Conservation (phyloP, 2,888 invertebrate genomes). For the Orthosia cruda region DNA sequence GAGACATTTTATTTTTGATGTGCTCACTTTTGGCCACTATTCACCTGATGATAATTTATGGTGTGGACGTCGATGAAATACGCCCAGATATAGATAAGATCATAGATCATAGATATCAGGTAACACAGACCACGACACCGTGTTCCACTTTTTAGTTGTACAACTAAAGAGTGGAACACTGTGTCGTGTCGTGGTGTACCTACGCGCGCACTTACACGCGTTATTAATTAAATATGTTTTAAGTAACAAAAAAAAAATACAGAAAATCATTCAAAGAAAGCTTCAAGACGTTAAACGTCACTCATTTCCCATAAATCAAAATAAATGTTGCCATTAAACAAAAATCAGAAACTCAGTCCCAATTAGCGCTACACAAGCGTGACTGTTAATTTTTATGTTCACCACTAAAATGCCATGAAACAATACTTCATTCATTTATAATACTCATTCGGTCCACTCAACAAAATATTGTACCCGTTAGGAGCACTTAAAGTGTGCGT, state of each 20-base stretch:
- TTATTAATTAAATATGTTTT: background rate
- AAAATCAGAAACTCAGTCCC: constrained; percentile 21
- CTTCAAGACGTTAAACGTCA: background rate
- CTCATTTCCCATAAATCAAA: constrained; percentile 40
- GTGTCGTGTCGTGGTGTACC: no score
- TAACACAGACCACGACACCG: no score
- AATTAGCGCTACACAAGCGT: constrained; percentile 46
- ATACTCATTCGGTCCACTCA: constrained; percentile 44
- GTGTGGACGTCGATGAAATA: no score
- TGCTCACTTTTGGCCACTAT: no score
- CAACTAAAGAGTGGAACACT: no score
- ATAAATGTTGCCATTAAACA: constrained; percentile 38
- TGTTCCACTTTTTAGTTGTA: no score
- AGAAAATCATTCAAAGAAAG: background rate
- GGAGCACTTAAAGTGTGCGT: constrained; percentile 63
- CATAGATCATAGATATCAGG: no score
- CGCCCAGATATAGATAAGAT: no score
- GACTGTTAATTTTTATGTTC: constrained; percentile 45
- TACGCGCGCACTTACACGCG: no score
- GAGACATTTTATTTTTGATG: no score
- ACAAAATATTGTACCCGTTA: constrained; percentile 59
- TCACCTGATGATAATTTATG: no score
- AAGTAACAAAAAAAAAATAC: background rate
- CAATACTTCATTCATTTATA: constrained; percentile 52
- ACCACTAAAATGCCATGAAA: constrained; percentile 40